Evolutionary conservation across 2,797 vertebrate species (phyloP).

Genomic region (Oreonectes daqikongensis): DNA sequence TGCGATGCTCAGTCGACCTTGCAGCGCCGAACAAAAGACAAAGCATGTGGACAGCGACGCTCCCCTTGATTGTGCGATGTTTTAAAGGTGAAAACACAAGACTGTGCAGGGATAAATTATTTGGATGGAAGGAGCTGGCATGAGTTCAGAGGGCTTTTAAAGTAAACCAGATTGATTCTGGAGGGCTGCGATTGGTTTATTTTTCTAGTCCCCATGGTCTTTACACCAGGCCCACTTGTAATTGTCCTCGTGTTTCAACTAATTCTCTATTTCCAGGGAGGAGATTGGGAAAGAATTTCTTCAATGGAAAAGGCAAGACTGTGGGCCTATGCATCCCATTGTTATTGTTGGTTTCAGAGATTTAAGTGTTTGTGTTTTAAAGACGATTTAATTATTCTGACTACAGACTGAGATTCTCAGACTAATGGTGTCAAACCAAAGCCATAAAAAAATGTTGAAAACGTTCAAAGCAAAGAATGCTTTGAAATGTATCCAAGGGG

Average conservation of each 20-base stretch:
- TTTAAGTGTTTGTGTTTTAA: background rate
- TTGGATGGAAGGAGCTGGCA: conserved; percentile 68
- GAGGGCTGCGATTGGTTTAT: conserved; percentile 74
- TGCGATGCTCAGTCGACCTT: conserved; percentile 67
- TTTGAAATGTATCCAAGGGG: conserved; percentile 57
- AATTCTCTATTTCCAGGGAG: conserved; percentile 75
- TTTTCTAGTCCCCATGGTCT: conserved; percentile 69
- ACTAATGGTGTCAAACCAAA: background rate
- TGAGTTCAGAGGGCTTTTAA: conserved; percentile 76
- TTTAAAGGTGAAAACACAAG: conserved; percentile 75
- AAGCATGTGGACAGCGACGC: conserved; percentile 52
- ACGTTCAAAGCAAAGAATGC: conserved; percentile 43
- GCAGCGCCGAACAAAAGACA: conserved; percentile 70
- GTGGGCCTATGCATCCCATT: background rate
- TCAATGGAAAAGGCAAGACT: conserved; percentile 54
- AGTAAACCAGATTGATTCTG: conserved; percentile 77
- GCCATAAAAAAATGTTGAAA: conserved; percentile 28
- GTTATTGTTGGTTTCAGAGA: background rate
- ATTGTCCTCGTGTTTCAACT: conserved; percentile 77
- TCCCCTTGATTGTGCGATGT: conserved; percentile 67
- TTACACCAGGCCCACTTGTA: conserved; percentile 69
- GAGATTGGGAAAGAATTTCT: conserved; percentile 61
- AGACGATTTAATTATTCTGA: background rate
- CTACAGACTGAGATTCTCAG: background rate
- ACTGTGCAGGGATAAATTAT: conserved; percentile 70